phyloP scores from a whole-genome alignment of 1,140 invertebrate genomes.

The Drosophila bocqueti region DNA sequence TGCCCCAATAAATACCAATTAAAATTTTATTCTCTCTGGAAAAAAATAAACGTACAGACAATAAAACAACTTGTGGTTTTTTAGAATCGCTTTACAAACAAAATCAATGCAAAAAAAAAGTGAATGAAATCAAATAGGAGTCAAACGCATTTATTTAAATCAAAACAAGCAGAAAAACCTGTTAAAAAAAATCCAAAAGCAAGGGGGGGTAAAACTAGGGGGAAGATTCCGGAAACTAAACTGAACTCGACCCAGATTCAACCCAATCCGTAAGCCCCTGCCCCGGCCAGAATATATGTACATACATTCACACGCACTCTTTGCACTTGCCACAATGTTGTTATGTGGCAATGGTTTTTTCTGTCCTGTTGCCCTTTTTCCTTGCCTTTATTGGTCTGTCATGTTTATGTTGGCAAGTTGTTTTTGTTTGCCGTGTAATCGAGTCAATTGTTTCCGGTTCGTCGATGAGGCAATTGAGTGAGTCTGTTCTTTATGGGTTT shows the following conservation, averaged over 20 bases:
- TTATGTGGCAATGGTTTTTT: constrained; percentile 27
- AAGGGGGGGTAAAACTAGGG: constrained; percentile 13
- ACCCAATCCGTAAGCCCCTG: constrained; percentile 40
- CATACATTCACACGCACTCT: constrained; percentile 44
- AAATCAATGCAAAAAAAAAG: constrained; percentile 30
- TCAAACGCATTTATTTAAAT: constrained; percentile 57
- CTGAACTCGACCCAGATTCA: constrained; percentile 41
- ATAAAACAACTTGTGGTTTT: constrained; percentile 78
- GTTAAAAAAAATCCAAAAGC: constrained; percentile 22
- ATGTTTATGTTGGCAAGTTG: constrained; percentile 77
- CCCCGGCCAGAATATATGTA: constrained; percentile 2
- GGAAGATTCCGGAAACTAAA: constrained; percentile 33
- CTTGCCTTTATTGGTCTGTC: constrained; percentile 68
- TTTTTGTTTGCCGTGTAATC: constrained; percentile 75
- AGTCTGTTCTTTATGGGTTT: constrained; percentile 73
- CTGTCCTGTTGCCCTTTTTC: constrained; percentile 39
- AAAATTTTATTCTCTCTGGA: constrained; percentile 62
- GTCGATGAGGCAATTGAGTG: constrained; percentile 81
- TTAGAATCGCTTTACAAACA: constrained; percentile 23
- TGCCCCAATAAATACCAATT: constrained; percentile 59
- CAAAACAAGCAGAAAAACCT: constrained; percentile 45
- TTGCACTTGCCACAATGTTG: constrained; percentile 50
- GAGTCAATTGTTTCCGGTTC: constrained; percentile 84
- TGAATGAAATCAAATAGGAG: constrained; percentile 22
- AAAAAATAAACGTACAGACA: constrained; percentile 31